Evolutionary conservation across 2,113 vertebrate genomes (phyloP), one percentile per base, ranked within the genome.

Genomic region (Nipponia nippon): DNA sequence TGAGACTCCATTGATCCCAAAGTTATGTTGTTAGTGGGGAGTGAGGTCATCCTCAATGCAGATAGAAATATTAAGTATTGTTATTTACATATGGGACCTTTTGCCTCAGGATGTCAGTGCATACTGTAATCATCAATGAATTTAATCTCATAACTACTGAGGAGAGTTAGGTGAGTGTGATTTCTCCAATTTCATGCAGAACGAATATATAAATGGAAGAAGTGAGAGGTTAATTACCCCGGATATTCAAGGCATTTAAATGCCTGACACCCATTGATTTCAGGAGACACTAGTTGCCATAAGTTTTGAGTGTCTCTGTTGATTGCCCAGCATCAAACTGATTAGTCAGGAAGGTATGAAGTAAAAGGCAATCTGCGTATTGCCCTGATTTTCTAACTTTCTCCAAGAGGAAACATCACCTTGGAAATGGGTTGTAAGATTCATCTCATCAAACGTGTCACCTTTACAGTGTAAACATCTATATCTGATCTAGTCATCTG

Each of bases 251-350:
- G 38, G 20, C 32, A 56, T 71, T 91, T 53, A 59, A 81, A 71
- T 55, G 47, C 26, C 32, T 62, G 47, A 44, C 6, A 81, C 9
- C 23, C 49, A 34, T 2, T 59, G 77, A 85, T 89, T 93, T 89
- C 73, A 89, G 47, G 44, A 89, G 25, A 9, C 16, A 19, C 3
- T 46, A 2, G 0, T n/a, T 2, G 1, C 52, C 4, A 0, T 47
- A 29, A 52, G 2, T 76, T 92, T 47, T 87, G 52, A 63, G 47
- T 23, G 46, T 20, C 20, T 69, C n/a, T 58, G 18, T 84, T 18
- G 3, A 75, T 89, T 82, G 30, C 50, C 7, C 27, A 71, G 2
- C 56, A 69, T 76, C 40, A 44, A 63, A 63, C 26, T 42, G 40
- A 47, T 44, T 36, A 69, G 42, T 72, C 9, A 56, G 56, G 40